phyloP scores from a whole-genome alignment of 2,113 vertebrate genomes.

The Myxocyprinus asiaticus region DNA sequence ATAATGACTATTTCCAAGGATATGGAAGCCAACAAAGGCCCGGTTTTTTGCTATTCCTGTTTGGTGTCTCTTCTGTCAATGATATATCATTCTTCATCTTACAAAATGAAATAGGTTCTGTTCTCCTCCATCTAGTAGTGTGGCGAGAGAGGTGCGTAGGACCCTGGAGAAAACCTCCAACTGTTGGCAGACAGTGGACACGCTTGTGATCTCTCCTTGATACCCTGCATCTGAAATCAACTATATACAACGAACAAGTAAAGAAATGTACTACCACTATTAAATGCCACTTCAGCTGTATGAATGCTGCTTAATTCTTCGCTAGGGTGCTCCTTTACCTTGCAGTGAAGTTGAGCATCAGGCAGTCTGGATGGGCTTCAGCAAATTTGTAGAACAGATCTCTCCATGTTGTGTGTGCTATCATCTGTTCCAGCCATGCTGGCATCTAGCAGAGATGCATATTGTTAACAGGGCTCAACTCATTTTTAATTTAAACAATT shows the following conservation, averaged over 20 bases:
- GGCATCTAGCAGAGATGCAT: slow-evolving; percentile 79
- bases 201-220: slow-evolving; percentile 97
- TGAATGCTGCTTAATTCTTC: too few relatives aligned
- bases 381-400: slow-evolving; percentile 98
- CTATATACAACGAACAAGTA: slow-evolving; percentile 65
- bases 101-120: too few relatives aligned
- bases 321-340: slow-evolving; percentile 71
- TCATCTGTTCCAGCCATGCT: slow-evolving; percentile 99
- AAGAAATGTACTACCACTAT: not conserved
- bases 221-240: slow-evolving; percentile 98
- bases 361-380: slow-evolving; percentile 95
- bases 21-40: too few relatives aligned
- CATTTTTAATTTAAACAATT: too few relatives aligned
- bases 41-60: too few relatives aligned
- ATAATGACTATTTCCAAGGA: too few relatives aligned
- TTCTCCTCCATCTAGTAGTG: slow-evolving; percentile 93
- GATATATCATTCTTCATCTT: slow-evolving; percentile 90
- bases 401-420: slow-evolving; percentile 96
- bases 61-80: too few relatives aligned
- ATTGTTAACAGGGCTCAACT: not conserved
- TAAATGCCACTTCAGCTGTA: too few relatives aligned
- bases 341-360: slow-evolving; percentile 99
- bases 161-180: slow-evolving; percentile 96
- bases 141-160: slow-evolving; percentile 90
- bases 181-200: slow-evolving; percentile 96